Conservation (phyloP, 2,888 invertebrate genomes). For the Agrochola macilenta region DNA sequence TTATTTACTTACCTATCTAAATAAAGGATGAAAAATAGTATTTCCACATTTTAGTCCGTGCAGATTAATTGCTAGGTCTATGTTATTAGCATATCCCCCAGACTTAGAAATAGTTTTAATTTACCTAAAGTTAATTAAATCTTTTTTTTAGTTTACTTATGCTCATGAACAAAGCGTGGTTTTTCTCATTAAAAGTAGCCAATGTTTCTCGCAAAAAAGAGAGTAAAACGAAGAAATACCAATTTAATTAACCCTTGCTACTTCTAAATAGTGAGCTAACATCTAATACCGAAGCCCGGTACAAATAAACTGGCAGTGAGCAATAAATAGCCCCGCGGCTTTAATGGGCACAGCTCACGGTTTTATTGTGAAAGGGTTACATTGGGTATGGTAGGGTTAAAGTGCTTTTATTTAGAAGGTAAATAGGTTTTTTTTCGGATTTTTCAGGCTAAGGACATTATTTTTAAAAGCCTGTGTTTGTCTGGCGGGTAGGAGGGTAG, state of each 20-base stretch:
- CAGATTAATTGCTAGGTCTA: too few relatives aligned
- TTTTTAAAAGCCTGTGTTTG: slow-evolving; percentile 8
- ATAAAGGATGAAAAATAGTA: too few relatives aligned
- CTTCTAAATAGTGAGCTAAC: slow-evolving; percentile 21
- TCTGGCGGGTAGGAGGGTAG: neutral
- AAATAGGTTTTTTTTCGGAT: slow-evolving; percentile 10
- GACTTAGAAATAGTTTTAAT: neutral
- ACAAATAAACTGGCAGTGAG: slow-evolving; percentile 34
- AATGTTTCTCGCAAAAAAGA: neutral
- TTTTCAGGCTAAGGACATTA: slow-evolving; percentile 11
- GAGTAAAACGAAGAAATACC: neutral
- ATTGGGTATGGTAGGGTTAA: slow-evolving; percentile 22
- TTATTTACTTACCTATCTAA: too few relatives aligned
- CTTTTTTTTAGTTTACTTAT: neutral
- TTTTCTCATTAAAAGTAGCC: neutral
- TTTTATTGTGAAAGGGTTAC: slow-evolving; percentile 42
- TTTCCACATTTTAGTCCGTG: neutral
- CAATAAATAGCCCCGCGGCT: slow-evolving; percentile 40
- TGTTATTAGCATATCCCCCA: too few relatives aligned
- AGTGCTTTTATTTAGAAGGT: slow-evolving; percentile 35
- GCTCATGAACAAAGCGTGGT: neutral
- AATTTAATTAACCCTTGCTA: slow-evolving; percentile 21
- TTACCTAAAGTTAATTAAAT: neutral
- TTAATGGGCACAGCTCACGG: slow-evolving; percentile 22
- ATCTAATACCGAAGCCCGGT: slow-evolving; percentile 23